phyloP scores from a whole-genome alignment of 2,888 invertebrate genomes.

The Coecobrya sp. region DNA sequence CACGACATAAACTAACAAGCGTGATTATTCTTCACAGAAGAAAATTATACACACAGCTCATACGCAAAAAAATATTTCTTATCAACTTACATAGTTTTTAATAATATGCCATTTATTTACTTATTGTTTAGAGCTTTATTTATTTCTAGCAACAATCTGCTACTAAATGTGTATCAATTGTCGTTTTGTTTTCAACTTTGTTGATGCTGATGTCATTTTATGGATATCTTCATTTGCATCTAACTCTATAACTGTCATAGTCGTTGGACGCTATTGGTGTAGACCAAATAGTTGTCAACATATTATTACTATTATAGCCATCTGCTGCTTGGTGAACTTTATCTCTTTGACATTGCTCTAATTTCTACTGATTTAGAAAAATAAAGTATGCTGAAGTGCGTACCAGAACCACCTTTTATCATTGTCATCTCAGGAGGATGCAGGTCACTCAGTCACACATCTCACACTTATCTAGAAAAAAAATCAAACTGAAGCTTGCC shows the following conservation, averaged over 20 bases:
- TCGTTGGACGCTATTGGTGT: neutral
- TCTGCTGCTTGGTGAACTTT: slow-evolving; percentile 47
- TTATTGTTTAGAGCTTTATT: neutral
- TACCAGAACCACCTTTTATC: neutral
- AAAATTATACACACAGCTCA: neutral
- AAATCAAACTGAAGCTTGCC: slow-evolving; percentile 35
- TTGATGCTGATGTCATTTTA: slow-evolving; percentile 16
- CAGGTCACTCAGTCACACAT: slow-evolving; percentile 18
- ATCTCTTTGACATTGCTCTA: slow-evolving; percentile 62
- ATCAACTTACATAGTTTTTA: neutral
- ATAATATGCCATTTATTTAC: neutral
- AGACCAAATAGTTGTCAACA: neutral
- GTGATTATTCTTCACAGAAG: neutral
- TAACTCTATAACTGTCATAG: neutral
- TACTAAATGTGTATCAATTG: neutral
- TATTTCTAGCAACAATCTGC: neutral
- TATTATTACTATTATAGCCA: no score
- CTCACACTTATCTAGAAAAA: slow-evolving; percentile 11
- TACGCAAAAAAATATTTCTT: slow-evolving; percentile 3
- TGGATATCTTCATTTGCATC: slow-evolving; percentile 22
- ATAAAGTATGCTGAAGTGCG: slow-evolving; percentile 26
- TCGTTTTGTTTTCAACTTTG: neutral
- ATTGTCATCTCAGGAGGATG: neutral
- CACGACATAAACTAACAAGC: slow-evolving; percentile 47
- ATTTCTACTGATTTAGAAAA: slow-evolving; percentile 43